phyloP scores from a whole-genome alignment of 2,113 vertebrate species.

The Gymnogyps californianus region DNA sequence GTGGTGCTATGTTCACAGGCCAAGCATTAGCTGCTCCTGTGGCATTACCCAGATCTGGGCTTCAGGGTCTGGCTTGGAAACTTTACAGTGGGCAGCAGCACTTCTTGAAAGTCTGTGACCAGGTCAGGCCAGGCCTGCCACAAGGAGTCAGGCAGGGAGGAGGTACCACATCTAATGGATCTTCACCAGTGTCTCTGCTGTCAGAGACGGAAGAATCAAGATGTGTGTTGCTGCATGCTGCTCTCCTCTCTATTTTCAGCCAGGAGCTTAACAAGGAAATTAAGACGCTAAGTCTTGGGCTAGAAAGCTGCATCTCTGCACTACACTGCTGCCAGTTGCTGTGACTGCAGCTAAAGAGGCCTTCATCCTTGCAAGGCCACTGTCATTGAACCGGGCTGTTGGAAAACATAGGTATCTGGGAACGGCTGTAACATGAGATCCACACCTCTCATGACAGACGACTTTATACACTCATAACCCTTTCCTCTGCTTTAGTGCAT shows the following conservation, averaged over 20 bases:
- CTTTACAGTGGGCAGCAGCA: neutral
- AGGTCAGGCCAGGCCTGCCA: neutral
- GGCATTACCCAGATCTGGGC: neutral
- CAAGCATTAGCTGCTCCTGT: neutral
- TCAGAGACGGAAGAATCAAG: neutral
- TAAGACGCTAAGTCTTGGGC: neutral
- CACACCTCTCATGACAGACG: neutral
- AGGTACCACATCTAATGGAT: neutral
- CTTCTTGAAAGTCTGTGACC: neutral
- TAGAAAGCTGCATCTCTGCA: neutral
- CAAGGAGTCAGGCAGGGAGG: neutral
- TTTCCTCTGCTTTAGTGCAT: neutral
- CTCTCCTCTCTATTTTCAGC: neutral
- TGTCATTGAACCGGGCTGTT: neutral
- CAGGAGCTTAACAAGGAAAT: slow-evolving; percentile 1
- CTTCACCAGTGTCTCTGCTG: neutral
- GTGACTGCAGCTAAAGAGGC: neutral
- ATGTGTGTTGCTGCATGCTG: neutral
- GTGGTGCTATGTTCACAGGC: neutral
- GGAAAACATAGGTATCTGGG: neutral
- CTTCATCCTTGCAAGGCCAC: neutral
- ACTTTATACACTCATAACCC: neutral
- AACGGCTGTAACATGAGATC: neutral
- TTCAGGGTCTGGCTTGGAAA: neutral
- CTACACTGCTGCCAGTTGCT: neutral